Percentiles rank a stretch among this genome's conserved stretches.
Evolutionary conservation across 2,888 invertebrate genomes (phyloP).

Genomic region (Lysandra coridon): DNA sequence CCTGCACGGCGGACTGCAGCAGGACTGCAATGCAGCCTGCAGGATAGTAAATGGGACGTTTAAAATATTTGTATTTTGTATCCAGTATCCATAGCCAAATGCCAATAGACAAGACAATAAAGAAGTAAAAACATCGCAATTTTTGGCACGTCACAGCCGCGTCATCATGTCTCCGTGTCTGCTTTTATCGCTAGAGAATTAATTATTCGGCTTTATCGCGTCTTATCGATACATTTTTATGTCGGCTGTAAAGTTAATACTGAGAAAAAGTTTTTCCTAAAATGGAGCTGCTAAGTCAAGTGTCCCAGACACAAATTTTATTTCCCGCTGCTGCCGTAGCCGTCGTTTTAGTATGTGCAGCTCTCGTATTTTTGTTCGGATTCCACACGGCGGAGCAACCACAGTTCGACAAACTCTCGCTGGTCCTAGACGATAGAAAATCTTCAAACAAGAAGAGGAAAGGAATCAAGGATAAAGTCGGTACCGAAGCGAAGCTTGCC

Average conservation of each 20-base stretch:
- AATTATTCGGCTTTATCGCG: constrained; percentile 75
- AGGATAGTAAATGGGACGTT: too few species aligned
- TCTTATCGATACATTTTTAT: constrained; percentile 72
- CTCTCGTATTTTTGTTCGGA: constrained; percentile 88
- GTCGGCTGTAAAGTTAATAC: constrained; percentile 65
- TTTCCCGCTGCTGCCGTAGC: constrained; percentile 80
- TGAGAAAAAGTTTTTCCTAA: constrained; percentile 57
- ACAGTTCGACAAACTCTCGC: constrained; percentile 86
- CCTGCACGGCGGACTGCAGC: too few species aligned
- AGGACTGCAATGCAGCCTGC: too few species aligned
- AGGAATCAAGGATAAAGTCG: constrained; percentile 85
- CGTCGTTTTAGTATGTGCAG: constrained; percentile 85
- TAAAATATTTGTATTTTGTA: too few species aligned
- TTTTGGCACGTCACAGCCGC: constrained; percentile 85
- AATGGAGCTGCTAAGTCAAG: constrained; percentile 82
- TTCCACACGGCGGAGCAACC: constrained; percentile 91
- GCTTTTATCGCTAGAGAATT: constrained; percentile 76
- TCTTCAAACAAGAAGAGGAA: constrained; percentile 84
- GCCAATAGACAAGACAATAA: neutral
- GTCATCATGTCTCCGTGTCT: constrained; percentile 83
- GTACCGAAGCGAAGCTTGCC: constrained; percentile 38
- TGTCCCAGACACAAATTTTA: constrained; percentile 79
- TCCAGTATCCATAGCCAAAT: neutral
- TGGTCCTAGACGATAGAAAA: constrained; percentile 84
- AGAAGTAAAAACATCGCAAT: constrained; percentile 43